These are phyloP conservation scores for Plusia festucae DNA, from an alignment of 2,888 invertebrate genomes.

Conservation along the genomic window DNA sequence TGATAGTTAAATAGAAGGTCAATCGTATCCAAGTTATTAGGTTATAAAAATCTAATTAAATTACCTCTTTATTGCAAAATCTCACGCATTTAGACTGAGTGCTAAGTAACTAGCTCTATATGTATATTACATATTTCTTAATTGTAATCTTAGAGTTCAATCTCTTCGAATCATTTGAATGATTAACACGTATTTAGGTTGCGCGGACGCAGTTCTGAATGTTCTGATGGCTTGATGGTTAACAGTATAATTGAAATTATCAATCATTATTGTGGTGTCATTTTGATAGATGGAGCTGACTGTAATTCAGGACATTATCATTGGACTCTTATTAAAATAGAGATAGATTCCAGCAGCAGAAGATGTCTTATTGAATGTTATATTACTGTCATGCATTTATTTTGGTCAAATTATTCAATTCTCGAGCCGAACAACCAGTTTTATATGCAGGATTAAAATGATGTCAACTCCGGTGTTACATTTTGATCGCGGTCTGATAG, in stretches of 20 bases:
- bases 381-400: too few relatives aligned
- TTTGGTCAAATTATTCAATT: too few relatives aligned
- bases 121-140: not conserved
- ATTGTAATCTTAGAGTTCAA: not conserved
- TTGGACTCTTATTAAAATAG: too few relatives aligned
- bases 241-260: not conserved
- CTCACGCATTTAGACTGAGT: slow-evolving; percentile 44
- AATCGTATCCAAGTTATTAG: slow-evolving; percentile 29
- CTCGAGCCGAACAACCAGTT: too few relatives aligned
- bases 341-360: too few relatives aligned
- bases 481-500: too few relatives aligned
- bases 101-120: not conserved
- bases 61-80: slow-evolving; percentile 47
- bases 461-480: too few relatives aligned
- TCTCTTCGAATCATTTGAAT: slow-evolving; percentile 3
- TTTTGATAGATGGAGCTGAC: not conserved
- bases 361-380: too few relatives aligned
- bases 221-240: not conserved
- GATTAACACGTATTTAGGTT: not conserved
- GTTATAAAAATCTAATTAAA: slow-evolving; percentile 34
- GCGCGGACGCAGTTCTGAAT: not conserved
- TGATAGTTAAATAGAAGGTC: slow-evolving; percentile 59
- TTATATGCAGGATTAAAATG: too few relatives aligned
- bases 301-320: not conserved
- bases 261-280: not conserved